These are phyloP conservation scores for Hylaeus anthracinus DNA, from an alignment of 1,140 invertebrate genomes.

Conservation along the genomic window DNA sequence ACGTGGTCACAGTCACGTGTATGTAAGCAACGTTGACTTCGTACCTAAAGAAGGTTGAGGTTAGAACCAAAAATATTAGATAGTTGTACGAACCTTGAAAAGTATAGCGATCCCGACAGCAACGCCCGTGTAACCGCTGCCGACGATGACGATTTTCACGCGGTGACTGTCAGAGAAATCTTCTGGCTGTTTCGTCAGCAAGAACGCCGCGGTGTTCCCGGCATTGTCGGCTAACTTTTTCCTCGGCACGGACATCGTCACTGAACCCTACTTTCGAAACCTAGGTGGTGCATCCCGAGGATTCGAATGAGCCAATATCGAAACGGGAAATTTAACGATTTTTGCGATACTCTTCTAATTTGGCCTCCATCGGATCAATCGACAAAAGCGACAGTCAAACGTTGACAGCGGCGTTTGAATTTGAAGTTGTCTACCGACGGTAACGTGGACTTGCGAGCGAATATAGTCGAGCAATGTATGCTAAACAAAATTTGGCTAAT, in stretches of 20 bases:
- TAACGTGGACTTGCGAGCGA: not conserved
- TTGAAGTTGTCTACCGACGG: constrained; percentile 30
- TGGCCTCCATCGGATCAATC: constrained; percentile 4
- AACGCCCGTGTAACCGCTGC: constrained; percentile 70
- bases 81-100: constrained; percentile 66
- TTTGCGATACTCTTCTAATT: constrained; percentile 28
- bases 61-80: not conserved
- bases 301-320: constrained; percentile 18
- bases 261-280: not conserved
- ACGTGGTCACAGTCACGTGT: no score
- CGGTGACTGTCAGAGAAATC: constrained; percentile 65
- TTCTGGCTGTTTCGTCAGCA: constrained; percentile 71
- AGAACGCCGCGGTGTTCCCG: constrained; percentile 68
- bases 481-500: no score
- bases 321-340: not conserved
- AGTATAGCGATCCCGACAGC: constrained; percentile 71
- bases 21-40: not conserved
- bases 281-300: constrained; percentile 7
- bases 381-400: constrained; percentile 31
- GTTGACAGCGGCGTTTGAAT: not conserved
- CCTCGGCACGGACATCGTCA: constrained; percentile 55
- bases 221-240: constrained; percentile 53
- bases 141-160: constrained; percentile 73
- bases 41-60: not conserved
- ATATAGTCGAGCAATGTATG: no score